These are phyloP conservation scores for Oenanthe melanoleuca DNA, from an alignment of 2,113 vertebrate genomes.

Conservation along the genomic window DNA sequence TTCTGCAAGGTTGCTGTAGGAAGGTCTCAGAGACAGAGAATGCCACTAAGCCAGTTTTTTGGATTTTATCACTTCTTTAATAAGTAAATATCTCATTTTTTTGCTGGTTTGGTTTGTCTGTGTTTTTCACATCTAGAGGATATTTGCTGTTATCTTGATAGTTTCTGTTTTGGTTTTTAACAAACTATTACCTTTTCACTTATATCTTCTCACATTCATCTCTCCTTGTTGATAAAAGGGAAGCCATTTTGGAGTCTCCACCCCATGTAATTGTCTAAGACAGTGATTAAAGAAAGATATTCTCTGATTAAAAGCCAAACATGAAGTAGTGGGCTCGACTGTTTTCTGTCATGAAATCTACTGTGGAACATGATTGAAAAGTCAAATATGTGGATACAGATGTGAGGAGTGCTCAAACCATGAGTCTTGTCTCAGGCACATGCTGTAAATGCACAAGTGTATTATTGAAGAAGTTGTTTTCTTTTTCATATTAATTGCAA, in stretches of 20 bases:
- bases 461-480: background rate
- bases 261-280: background rate
- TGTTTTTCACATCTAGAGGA: background rate
- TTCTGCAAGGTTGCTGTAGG: background rate
- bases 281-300: background rate
- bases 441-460: background rate
- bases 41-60: background rate
- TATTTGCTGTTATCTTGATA: background rate
- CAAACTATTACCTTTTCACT: background rate
- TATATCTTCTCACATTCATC: rapidly evolving
- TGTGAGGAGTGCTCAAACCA: background rate
- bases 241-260: background rate
- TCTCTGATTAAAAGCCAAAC: background rate
- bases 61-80: background rate
- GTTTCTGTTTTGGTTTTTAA: background rate
- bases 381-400: background rate
- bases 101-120: background rate
- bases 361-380: rapidly evolving
- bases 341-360: background rate
- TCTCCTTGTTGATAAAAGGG: background rate
- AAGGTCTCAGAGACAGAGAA: background rate
- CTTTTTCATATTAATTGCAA: background rate
- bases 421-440: background rate
- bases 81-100: background rate
- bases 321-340: background rate